Conservation (phyloP, 1,140 invertebrate species). For the Diabrotica undecimpunctata region DNA sequence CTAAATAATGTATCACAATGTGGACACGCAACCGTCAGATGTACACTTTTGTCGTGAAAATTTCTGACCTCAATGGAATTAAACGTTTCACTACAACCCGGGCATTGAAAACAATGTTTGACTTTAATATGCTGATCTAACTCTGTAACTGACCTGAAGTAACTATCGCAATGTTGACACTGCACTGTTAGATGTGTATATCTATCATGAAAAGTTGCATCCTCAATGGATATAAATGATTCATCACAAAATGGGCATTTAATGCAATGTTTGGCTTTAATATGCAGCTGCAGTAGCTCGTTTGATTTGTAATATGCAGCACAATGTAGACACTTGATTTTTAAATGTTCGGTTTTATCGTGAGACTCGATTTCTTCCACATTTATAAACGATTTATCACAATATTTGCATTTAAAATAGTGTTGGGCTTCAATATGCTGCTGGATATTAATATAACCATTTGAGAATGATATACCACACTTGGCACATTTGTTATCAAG, state of each 20-base stretch:
- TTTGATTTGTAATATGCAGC: background rate
- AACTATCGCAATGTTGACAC: background rate
- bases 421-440: background rate
- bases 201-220: background rate
- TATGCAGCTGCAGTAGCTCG: background rate
- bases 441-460: too few relatives aligned
- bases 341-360: background rate
- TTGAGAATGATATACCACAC: too few relatives aligned
- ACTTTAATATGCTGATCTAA: background rate
- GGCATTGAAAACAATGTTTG: background rate
- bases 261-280: background rate
- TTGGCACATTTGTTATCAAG: too few relatives aligned
- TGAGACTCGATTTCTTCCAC: background rate
- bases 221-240: background rate
- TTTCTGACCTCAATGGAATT: background rate
- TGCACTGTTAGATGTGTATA: background rate
- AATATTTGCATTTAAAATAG: background rate
- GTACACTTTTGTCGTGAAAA: background rate
- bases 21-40: background rate
- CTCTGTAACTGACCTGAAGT: background rate
- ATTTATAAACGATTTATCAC: background rate
- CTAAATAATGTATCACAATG: background rate
- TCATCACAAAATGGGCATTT: background rate
- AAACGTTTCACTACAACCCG: background rate
- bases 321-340: background rate